Conservation (phyloP, 2,113 vertebrate genomes). For the Macrotis lagotis region DNA sequence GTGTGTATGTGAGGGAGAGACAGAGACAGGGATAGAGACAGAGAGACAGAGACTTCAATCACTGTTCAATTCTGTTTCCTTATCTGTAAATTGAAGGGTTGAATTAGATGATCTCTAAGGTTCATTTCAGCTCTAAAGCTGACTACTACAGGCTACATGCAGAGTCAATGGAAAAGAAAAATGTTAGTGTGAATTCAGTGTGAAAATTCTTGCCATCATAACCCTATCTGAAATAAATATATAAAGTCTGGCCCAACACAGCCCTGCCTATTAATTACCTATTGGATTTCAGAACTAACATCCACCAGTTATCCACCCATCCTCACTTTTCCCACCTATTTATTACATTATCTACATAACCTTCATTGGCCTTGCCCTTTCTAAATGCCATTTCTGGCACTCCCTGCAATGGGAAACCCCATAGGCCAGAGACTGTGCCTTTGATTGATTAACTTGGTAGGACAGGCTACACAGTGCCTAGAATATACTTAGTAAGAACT, state of each 20-base stretch:
- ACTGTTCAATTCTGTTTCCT: neutral
- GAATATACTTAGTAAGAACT: neutral
- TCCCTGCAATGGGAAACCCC: neutral
- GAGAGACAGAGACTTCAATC: neutral
- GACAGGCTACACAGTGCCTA: neutral
- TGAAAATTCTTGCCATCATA: neutral
- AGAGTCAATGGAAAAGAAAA: constrained; percentile 21
- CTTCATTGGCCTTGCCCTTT: neutral
- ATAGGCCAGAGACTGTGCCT: neutral
- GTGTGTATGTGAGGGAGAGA: neutral
- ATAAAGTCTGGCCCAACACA: neutral
- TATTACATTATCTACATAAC: neutral
- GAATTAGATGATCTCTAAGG: neutral
- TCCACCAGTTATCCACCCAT: neutral
- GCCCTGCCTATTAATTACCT: neutral
- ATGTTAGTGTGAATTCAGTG: constrained; percentile 4
- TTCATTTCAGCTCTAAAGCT: neutral
- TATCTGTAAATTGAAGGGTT: neutral
- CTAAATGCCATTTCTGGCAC: neutral
- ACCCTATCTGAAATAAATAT: neutral
- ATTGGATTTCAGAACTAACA: neutral
- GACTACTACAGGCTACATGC: neutral
- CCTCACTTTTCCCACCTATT: neutral
- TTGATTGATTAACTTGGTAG: neutral
- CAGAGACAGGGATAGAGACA: neutral